These are phyloP conservation scores for Elmis aenea DNA, from an alignment of 2,888 invertebrate genomes.

Conservation along the genomic window DNA sequence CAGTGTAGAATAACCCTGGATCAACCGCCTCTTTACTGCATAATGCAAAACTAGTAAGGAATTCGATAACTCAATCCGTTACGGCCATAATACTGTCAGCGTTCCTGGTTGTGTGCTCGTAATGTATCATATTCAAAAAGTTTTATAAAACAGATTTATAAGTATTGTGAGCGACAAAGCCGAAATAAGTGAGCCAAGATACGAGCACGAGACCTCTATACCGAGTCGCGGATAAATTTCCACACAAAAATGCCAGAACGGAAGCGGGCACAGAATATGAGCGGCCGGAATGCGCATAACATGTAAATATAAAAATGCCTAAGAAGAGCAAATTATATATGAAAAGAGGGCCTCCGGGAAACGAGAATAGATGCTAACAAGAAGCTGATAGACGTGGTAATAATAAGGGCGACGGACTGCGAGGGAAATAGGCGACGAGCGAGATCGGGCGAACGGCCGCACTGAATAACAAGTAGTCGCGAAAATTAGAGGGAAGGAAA, in stretches of 20 bases:
- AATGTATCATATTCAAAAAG: conserved; percentile 10
- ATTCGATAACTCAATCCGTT: conserved; percentile 15
- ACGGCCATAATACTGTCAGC: conserved; percentile 8
- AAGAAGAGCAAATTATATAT: conserved; percentile 36
- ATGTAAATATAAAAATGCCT: conserved; percentile 38
- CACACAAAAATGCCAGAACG: conserved; percentile 26
- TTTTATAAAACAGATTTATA: conserved; percentile 23
- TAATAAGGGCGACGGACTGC: conserved; percentile 34
- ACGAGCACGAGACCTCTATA: conserved; percentile 19
- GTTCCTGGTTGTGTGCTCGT: conserved; percentile 5
- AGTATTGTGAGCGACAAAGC: conserved; percentile 22
- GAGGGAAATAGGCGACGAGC: conserved; percentile 18
- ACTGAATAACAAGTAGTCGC: conserved; percentile 40
- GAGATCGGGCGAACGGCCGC: conserved; percentile 25
- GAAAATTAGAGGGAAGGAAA: conserved; percentile 31
- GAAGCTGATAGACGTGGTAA: conserved; percentile 41
- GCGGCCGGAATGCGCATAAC: conserved; percentile 32
- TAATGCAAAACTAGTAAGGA: too few species aligned
- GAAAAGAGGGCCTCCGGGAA: conserved; percentile 29
- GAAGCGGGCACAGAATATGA: conserved; percentile 25
- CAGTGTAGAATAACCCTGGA: too few species aligned
- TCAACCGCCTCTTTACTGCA: too few species aligned
- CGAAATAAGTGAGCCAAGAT: conserved; percentile 18
- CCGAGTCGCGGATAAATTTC: conserved; percentile 30
- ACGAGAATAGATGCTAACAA: conserved; percentile 36